Percentiles rank a stretch among this genome's conserved stretches.
Conservation (phyloP, 2,113 vertebrate genomes). For the Dasyprocta punctata region DNA sequence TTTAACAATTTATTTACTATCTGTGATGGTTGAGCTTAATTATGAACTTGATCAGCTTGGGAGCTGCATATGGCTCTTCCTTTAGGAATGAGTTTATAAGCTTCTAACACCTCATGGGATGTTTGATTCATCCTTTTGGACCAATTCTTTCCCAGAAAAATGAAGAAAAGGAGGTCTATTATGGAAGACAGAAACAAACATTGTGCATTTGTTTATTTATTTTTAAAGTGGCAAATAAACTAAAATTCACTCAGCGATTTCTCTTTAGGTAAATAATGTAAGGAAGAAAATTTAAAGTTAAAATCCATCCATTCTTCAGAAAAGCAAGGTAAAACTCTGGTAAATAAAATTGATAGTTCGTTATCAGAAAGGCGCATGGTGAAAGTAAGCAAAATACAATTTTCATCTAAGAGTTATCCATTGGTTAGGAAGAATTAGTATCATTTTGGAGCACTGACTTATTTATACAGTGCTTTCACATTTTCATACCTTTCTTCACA, state of each 20-base stretch:
- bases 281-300: neutral
- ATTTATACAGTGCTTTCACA: neutral
- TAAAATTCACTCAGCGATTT: neutral
- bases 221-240: slow-evolving; percentile 18
- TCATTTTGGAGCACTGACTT: neutral
- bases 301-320: neutral
- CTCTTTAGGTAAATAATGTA: neutral
- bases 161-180: neutral
- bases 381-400: neutral
- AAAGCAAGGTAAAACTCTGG: neutral
- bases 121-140: neutral
- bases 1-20: neutral
- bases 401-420: neutral
- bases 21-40: neutral
- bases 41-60: neutral
- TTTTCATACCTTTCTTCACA: slow-evolving; percentile 1
- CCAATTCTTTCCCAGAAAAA: neutral
- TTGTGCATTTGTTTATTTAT: neutral
- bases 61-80: neutral
- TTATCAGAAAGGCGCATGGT: neutral
- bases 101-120: neutral
- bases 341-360: slow-evolving; percentile 1
- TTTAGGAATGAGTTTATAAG: slow-evolving; percentile 24
- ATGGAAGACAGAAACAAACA: neutral
- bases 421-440: neutral